Percentiles rank a stretch among this genome's conserved stretches.
Evolutionary conservation across 2,888 invertebrate genomes (phyloP).

Genomic region (Trisateles emortualis): DNA sequence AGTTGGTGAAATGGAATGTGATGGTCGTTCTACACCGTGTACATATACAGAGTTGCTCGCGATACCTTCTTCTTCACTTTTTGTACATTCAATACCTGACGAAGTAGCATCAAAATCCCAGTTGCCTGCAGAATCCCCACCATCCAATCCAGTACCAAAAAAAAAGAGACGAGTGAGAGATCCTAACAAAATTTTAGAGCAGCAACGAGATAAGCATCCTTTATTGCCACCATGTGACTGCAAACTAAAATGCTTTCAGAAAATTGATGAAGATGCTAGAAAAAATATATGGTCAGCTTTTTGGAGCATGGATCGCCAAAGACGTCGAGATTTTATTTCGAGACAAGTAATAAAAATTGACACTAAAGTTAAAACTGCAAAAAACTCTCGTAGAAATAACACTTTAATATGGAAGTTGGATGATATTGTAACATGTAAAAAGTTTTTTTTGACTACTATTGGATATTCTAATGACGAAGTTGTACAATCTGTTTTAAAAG

Average conservation of each 20-base stretch:
- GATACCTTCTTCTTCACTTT: no score
- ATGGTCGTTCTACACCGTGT: no score
- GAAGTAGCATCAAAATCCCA: no score
- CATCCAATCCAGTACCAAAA: neutral
- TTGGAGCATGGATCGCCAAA: neutral
- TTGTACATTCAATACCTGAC: no score
- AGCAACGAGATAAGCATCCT: neutral
- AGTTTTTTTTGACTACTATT: neutral
- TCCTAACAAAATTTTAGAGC: neutral
- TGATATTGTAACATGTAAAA: neutral
- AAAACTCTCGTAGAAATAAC: neutral
- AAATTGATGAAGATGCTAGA: neutral
- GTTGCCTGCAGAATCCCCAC: no score
- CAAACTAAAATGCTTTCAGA: neutral
- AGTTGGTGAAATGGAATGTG: no score
- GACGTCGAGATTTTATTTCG: no score
- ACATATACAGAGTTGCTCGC: no score
- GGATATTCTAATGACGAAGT: slow-evolving; percentile 4
- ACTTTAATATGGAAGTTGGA: neutral
- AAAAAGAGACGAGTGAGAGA: neutral
- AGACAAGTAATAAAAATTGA: no score
- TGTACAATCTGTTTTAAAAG: slow-evolving; percentile 3
- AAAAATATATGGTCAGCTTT: neutral
- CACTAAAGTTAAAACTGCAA: neutral
- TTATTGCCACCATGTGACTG: neutral